Evolutionary conservation across 2,113 vertebrate species (phyloP), one percentile per base, ranked within the genome.

Genomic region (Rousettus leschenaultii): DNA sequence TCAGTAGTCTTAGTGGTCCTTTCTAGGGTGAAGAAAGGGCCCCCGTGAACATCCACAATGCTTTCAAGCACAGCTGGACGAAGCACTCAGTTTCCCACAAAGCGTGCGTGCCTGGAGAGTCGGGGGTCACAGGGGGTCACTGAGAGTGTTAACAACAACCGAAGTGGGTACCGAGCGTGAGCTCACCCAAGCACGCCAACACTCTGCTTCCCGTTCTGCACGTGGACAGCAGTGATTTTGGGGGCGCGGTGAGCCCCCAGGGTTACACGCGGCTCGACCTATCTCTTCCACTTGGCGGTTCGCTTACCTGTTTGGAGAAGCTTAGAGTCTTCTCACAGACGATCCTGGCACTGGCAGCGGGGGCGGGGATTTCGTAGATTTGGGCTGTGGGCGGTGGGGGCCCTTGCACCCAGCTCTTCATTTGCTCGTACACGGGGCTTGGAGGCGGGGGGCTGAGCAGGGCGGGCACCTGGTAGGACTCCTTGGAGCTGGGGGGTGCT

Each of bases 331-430:
- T 98, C n/a, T 99, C 98, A 45, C 97, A 98, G 90, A 98, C 30
- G 73, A 97, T 96, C 86, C 97, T 95, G 21, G 97, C 97, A 30
- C 98, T 95, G 80, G 98, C 6, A 0, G 98, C 97, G 0, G 96
- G 97, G 7, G 94, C 93, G 1, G 97, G 97, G 28, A 96, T 43
- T 22, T 98, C 97, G 2, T 98, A 99, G 22, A 97, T 40, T 73
- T 96, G 97, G 86, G 85, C 97, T 2, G 79, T 61, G 8, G 97
- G 16, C 40, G 87, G 48, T 0, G 19, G 86, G 51, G 99, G 98
- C 0, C 98, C 94, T 24, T 98, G 98, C 3, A 99, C 98, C 98
- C 99, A 98, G 45, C 97, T 96, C 53, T 99, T 99, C 99, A 99
- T 99, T 48, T 97, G 95, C 96, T 99, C 99, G 0, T 99, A 99